Base-by-base conservation (phyloP, 2,888 invertebrate species). In the Rhabditoides inermis region DNA sequence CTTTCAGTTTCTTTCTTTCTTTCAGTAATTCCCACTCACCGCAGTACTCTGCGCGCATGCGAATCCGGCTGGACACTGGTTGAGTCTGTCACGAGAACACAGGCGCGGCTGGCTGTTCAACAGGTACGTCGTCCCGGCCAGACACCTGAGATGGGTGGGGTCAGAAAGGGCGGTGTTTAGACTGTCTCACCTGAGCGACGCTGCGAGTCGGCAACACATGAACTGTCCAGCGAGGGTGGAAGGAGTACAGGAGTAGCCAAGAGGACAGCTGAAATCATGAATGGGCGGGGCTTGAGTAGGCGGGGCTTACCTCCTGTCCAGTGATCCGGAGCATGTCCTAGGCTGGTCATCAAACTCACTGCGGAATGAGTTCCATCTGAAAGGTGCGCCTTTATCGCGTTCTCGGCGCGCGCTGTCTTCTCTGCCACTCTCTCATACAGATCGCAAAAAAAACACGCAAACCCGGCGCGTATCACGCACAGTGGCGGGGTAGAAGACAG, bases 191-290 rank as follows among this genome's bases (percentile, higher is more conserved):
- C 55, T 55, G 12, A 65, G 59, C 27, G 61, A 55, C 7, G 60
- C 51, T 6, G 73, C 69, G n/a, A 72, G 44, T 1, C 72, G 61
- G 45, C 72, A 73, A 49, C 73, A 73, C 5, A 70, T 39, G 42
- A 66, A 73, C 20, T 62, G 51, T 2, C 56, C 45, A 23, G 50
- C 25, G 28, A 53, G 55, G 3, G 52, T 53, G 1, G 62, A 53
- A 6, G 68, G 65, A 22, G 65, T 62, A 52, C 65, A 68, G 0
- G 68, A 68, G 51, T 57, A 68, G 3, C 68, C 68, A 35, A 49
- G 45, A 0, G 68, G 65, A 52, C 68, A 68, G 25, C 62, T 63
- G 35, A 27, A 61, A 48, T 20, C 6, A 36, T 30, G 3, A 15
- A 3, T 20, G 28, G 15, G 28, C 3, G 4, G 18, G n/a, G 5